These are phyloP conservation scores for Pempheris klunzingeri DNA, from an alignment of 2,797 vertebrate genomes.

Conservation along the genomic window DNA sequence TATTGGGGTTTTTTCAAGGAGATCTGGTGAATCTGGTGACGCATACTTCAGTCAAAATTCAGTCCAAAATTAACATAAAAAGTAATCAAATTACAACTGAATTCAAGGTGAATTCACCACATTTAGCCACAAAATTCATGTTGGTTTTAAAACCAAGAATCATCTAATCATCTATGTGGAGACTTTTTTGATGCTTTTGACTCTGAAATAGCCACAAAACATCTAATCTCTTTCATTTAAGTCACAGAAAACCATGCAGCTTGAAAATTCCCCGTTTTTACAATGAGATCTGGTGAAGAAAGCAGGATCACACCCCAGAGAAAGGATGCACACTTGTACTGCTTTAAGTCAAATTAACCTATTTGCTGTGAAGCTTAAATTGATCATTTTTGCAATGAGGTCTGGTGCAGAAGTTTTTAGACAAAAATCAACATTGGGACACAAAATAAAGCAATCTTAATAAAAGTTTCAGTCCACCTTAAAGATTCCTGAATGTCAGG, in stretches of 20 bases:
- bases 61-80: not conserved
- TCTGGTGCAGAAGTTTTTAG: not conserved
- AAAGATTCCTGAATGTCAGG: conserved; percentile 10
- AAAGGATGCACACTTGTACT: not conserved
- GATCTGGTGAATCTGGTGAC: no score
- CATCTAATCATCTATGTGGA: not conserved
- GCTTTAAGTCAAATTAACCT: not conserved
- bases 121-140: no score
- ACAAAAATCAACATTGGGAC: no score
- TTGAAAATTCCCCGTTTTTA: not conserved
- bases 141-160: no score
- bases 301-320: not conserved
- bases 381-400: not conserved
- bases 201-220: not conserved
- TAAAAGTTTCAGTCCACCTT: conserved; percentile 28
- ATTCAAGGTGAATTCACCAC: no score
- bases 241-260: not conserved
- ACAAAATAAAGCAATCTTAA: not conserved
- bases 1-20: not conserved
- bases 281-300: conserved; percentile 1
- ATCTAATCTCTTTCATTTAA: not conserved
- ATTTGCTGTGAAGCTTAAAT: no score
- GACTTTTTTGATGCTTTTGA: not conserved
- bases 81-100: no score
- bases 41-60: no score